phyloP scores from a whole-genome alignment of 2,888 invertebrate species.

The Plebejus melissa region DNA sequence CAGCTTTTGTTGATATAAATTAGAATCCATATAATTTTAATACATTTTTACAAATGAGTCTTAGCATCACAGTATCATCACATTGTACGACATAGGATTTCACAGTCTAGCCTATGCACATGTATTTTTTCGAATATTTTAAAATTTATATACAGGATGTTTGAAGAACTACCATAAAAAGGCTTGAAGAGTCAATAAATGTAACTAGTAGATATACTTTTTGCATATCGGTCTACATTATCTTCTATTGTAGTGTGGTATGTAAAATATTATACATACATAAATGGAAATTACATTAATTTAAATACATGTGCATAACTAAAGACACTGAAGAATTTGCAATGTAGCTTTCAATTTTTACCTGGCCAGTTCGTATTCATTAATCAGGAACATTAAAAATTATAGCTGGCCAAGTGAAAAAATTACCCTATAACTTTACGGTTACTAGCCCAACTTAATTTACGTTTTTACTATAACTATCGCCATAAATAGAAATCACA shows the following conservation, averaged over 20 bases:
- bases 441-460: not conserved
- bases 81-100: constrained; percentile 41
- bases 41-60: constrained; percentile 35
- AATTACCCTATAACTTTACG: not conserved
- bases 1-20: constrained; percentile 54
- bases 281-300: not conserved
- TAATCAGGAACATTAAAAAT: not conserved
- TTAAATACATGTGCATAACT: not conserved
- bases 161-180: not conserved
- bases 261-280: not conserved
- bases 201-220: not conserved
- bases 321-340: not conserved
- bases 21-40: constrained; percentile 40
- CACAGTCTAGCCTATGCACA: not conserved
- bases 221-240: not conserved
- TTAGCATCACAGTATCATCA: constrained; percentile 68
- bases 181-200: not conserved
- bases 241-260: not conserved
- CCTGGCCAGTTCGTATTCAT: not conserved
- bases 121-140: not conserved
- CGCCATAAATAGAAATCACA: constrained; percentile 17
- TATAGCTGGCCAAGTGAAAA: not conserved
- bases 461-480: not conserved
- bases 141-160: not conserved
- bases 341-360: not conserved